phyloP scores from a whole-genome alignment of 92 coral and sea anemone species.

The Micromussa lordhowensis region DNA sequence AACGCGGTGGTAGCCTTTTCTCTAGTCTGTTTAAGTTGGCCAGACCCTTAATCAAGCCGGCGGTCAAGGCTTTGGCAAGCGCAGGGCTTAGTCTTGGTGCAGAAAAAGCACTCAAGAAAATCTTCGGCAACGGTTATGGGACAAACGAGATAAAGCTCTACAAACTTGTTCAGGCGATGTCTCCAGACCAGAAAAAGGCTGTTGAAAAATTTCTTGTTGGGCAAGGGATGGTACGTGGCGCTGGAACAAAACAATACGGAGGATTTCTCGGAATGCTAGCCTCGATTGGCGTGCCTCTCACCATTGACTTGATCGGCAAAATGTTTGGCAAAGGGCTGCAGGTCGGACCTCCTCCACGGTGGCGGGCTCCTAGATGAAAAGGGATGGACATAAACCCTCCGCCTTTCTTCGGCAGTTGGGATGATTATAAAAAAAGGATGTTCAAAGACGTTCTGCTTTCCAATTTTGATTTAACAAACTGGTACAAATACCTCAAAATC shows the following conservation, averaged over 20 bases:
- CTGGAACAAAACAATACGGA: neutral
- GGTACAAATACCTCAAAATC: neutral
- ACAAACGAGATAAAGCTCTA: neutral
- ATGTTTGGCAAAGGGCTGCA: neutral
- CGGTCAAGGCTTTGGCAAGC: neutral
- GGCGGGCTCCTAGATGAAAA: too few relatives aligned
- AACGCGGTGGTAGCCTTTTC: neutral
- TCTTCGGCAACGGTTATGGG: neutral
- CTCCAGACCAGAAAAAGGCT: neutral
- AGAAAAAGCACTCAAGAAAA: neutral
- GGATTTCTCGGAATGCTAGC: slow-evolving; percentile 1
- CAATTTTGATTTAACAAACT: neutral
- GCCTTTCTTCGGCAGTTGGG: neutral
- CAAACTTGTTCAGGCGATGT: too few relatives aligned
- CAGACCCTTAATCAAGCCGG: neutral
- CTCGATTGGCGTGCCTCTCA: neutral
- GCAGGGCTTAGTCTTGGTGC: neutral
- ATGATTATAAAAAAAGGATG: neutral
- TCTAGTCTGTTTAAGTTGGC: neutral
- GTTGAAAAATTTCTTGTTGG: neutral
- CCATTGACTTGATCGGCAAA: neutral
- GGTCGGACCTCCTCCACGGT: too few relatives aligned
- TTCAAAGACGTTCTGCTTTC: neutral
- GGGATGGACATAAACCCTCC: neutral
- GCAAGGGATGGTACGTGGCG: neutral